Base-by-base conservation (phyloP, 2,888 invertebrate species). In the Invenusta paracnida region DNA sequence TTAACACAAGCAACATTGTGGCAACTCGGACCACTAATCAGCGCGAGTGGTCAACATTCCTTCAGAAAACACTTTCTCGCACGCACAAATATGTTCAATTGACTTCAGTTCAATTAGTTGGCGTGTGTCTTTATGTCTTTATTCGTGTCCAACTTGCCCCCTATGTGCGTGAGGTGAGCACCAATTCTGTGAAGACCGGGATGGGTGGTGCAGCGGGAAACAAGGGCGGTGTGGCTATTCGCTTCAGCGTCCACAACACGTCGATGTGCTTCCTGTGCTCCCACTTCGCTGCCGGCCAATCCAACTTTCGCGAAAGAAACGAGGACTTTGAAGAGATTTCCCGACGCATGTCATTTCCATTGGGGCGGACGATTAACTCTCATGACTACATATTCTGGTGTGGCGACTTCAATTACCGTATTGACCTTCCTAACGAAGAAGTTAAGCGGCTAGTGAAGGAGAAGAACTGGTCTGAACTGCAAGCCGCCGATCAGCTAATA, bases 311-410 rank as follows among this genome's bases (percentile, higher is more conserved):
- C 87, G 98, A 99, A 90, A 93, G 99, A 86, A 99, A 99, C 92
- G 96, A 96, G 2, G 98, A 99, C 92, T 99, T 96, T 91, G 94
- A 95, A 29, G 98, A 98, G 93, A 98, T 99, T 86, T 95, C 95
- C 0, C 93, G 95, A 89, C 97, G 96, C 93, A 90, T 93, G 85
- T 89, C 90, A 5, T 93, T 93, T 88, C 91, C 91, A 85, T 89
- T 93, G 93, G 96, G 96, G 11, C 93, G 96, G 87, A 95, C 95
- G 0, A 92, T 98, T 1, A 95, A 96, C 91, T 95, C 96, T 0
- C 98, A 99, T 90, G 99, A 99, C 92, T 98, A 97, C 91, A 94
- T 99, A 0, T 98, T 99, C 92, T 99, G 98, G 98, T 96, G 98
- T 91, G 99, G 99, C 0, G 99, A 99, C 92, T 99, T 99, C 91